Evolutionary conservation across 2,888 invertebrate species (phyloP).

Genomic region (Amphimallon solstitiale): DNA sequence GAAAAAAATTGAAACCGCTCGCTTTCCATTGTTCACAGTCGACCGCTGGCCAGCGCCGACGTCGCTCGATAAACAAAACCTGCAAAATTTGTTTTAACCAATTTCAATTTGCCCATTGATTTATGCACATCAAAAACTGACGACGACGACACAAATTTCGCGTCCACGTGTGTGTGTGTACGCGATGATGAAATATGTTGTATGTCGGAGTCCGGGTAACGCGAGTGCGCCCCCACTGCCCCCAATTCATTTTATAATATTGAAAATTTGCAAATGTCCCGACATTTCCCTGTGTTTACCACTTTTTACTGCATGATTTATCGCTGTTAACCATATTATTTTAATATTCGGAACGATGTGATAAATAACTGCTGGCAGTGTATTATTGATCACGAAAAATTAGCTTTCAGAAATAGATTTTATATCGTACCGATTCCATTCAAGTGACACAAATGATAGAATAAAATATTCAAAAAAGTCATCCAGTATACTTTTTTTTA

Average conservation of each 20-base stretch:
- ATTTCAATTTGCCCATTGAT: slow-evolving; percentile 32
- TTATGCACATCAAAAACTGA: slow-evolving; percentile 24
- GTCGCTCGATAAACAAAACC: too few relatives aligned
- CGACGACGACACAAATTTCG: background rate
- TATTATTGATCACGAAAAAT: background rate
- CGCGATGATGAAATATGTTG: slow-evolving; percentile 17
- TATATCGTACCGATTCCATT: too few relatives aligned
- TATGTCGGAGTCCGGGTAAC: background rate
- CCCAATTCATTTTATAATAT: slow-evolving; percentile 24
- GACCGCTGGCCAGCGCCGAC: too few relatives aligned
- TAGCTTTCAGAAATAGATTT: background rate
- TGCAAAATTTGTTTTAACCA: slow-evolving; percentile 4
- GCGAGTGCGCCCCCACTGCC: background rate
- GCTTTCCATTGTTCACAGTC: too few relatives aligned
- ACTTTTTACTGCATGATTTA: slow-evolving; percentile 21
- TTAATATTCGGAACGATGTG: slow-evolving; percentile 22
- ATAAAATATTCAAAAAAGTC: too few relatives aligned
- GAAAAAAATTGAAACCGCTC: too few relatives aligned
- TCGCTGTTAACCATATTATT: slow-evolving; percentile 19
- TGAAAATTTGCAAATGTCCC: slow-evolving; percentile 19
- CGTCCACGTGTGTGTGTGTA: background rate
- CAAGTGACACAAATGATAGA: too few relatives aligned
- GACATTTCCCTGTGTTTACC: background rate
- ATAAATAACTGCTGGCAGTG: slow-evolving; percentile 10
- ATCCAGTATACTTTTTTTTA: too few relatives aligned